Evolutionary conservation across 2,888 invertebrate genomes (phyloP), one percentile per base, ranked within the genome.

Genomic region (Megastigmus dorsalis): DNA sequence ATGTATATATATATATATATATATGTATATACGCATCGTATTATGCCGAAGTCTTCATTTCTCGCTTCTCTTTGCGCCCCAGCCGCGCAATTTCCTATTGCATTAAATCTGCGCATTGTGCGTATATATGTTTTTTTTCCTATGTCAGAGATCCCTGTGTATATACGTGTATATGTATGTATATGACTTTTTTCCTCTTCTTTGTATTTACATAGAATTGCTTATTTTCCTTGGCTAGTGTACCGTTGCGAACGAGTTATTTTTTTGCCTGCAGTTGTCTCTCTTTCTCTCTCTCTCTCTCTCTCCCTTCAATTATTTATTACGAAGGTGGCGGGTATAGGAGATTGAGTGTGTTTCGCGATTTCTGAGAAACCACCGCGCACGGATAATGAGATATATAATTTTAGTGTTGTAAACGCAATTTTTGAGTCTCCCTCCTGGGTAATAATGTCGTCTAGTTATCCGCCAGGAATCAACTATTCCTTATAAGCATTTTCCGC

Each of bases 191-290:
- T 57, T 23, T 26, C 13, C 9, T 28, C 45, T 3, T 50, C 52
- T 2, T 10, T 41, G 52, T 69, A 73, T 76, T 73, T 76, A 60
- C 72, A 76, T 76, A 73, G 65, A 69, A 76, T 76, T 72, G 76
- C 72, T 76, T 59, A 65, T 52, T 69, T 75, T 65, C n/a, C 65
- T n/a, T 60, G 3, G 23, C 3, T 9, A n/a, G 52, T 9, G 41
- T 71, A 72, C 75, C 71, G 75, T 72, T 71, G 52, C 30, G 26
- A 43, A 9, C 48, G 52, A 55, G 62, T 30, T 45, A 55, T 38
- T 75, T n/a, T 75, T 75, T 75, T 65, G 41, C 66, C 18, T 15
- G 15, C 5, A 7, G 41, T 2, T 20, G 20, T 43, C 28, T 6
- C 18, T n/a, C n/a, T n/a, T n/a, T n/a, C n/a, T n/a, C 33, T 20